Percentiles rank a stretch among this genome's conserved stretches.
phyloP scores from a whole-genome alignment of 2,113 vertebrate genomes.

The Lamprologus tigripictilis region DNA sequence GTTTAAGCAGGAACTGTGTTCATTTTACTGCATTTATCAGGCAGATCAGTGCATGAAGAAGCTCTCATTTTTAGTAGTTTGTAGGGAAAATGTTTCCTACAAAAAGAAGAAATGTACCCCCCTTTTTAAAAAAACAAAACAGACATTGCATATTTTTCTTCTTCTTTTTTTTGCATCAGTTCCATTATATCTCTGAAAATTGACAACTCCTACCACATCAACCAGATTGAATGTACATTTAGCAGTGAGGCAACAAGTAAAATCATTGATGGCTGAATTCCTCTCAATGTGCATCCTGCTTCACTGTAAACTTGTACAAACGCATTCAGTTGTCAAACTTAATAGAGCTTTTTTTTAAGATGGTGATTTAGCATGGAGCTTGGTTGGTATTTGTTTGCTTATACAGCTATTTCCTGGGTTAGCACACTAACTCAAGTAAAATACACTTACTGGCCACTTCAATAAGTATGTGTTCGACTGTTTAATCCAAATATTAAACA shows the following conservation, averaged over 20 bases:
- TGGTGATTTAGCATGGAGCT: neutral
- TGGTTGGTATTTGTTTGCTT: neutral
- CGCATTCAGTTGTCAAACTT: neutral
- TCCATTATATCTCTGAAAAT: neutral
- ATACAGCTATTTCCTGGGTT: neutral
- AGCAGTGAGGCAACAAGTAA: neutral
- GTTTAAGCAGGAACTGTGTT: neutral
- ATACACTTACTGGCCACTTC: neutral
- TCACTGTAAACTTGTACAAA: neutral
- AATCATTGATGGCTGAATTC: neutral
- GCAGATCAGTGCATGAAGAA: neutral
- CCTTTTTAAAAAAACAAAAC: accelerated
- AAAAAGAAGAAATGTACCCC: neutral
- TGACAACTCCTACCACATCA: neutral
- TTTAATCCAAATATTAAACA: neutral
- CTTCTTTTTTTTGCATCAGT: neutral
- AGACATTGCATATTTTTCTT: neutral
- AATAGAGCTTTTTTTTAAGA: neutral
- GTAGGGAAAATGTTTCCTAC: neutral
- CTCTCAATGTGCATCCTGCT: neutral
- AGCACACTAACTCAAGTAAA: neutral
- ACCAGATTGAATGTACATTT: neutral
- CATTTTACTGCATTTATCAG: neutral
- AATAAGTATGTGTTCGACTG: neutral
- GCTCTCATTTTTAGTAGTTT: neutral